Evolutionary conservation across 2,113 vertebrate genomes (phyloP), one percentile per base, ranked within the genome.

Genomic region (Oxygymnocypris stewartii): DNA sequence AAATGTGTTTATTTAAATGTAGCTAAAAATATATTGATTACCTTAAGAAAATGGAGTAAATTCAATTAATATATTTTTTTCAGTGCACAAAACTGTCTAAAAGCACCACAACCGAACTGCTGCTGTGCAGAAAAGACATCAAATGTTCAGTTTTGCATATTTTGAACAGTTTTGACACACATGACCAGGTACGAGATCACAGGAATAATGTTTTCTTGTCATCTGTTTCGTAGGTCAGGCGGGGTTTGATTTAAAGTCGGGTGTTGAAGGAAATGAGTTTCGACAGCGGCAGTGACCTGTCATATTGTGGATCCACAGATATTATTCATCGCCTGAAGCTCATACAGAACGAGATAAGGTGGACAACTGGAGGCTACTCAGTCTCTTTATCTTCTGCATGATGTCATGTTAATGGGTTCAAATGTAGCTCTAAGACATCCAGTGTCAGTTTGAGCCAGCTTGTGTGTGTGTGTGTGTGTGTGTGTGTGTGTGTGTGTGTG

Each of bases 251-350:
- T 59, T 79, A 4, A 35, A 59, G 28, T 31, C 28, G 28, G 31
- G 5, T 79, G 77, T 40, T 79, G 77, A 79, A 79, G 77, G 28
- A 59, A 40, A 79, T 40, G 31, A 79, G 77, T 59, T n/a, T 79
- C 2, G 73, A 76, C 73, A n/a, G 71, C 4, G 23, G 14, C 73
- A 49, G 73, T 44, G 40, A 9, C 73, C 63, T 59, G 77, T 79
- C 77, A 75, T 5, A 75, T 20, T 25, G 73, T 9, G 18, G 51
- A 79, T 57, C 51, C n/a, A 23, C 49, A n/a, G 77, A 57, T n/a
- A 37, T 79, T 37, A 79, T 79, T 40, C 77, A 76, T 25, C 0
- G 51, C 77, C 77, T 23, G 77, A 76, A 76, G n/a, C 23, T 25
- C 74, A 47, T 8, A 40, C 18, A 57, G 31, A n/a, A 59, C 77